Evolutionary conservation across 2,113 vertebrate genomes (phyloP).

Genomic region (Clupea harengus): DNA sequence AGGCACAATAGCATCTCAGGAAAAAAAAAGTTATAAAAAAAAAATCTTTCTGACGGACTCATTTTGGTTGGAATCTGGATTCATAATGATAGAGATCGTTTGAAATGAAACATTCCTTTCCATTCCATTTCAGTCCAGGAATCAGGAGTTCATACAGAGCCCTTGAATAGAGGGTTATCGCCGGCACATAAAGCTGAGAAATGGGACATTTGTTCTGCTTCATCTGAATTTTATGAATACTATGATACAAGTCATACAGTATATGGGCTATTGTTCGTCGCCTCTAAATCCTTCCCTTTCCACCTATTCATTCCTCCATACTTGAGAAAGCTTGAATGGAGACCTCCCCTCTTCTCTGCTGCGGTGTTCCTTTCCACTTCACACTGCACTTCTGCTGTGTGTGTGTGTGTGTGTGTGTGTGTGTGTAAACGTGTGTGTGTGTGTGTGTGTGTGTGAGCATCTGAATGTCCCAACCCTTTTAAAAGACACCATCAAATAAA

Average conservation of each 20-base stretch:
- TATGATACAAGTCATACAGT: constrained; percentile 23
- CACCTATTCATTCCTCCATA: constrained; percentile 37
- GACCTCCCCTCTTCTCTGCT: constrained; percentile 3
- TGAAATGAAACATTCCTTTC: constrained; percentile 35
- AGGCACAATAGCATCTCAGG: too few relatives aligned
- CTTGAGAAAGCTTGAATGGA: constrained; percentile 22
- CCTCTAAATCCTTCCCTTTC: constrained; percentile 21
- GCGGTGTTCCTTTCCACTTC: neutral
- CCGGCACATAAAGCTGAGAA: constrained; percentile 44
- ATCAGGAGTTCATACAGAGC: constrained; percentile 42
- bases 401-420: too few relatives aligned
- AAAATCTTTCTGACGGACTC: constrained; percentile 27
- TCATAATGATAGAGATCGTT: constrained; percentile 28
- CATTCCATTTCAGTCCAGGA: neutral
- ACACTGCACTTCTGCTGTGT: too few relatives aligned
- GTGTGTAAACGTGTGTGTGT: too few relatives aligned
- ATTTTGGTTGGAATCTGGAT: constrained; percentile 44
- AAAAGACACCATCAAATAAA: constrained; percentile 9
- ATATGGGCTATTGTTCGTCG: constrained; percentile 43
- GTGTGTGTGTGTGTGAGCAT: constrained; percentile 53
- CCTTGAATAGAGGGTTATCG: constrained; percentile 50
- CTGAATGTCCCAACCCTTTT: constrained; percentile 57
- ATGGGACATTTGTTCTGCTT: constrained; percentile 54
- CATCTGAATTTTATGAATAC: constrained; percentile 49
- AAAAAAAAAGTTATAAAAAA: neutral